Evolutionary conservation across 2,888 invertebrate species (phyloP).

Genomic region (Gastrophysa polygoni): DNA sequence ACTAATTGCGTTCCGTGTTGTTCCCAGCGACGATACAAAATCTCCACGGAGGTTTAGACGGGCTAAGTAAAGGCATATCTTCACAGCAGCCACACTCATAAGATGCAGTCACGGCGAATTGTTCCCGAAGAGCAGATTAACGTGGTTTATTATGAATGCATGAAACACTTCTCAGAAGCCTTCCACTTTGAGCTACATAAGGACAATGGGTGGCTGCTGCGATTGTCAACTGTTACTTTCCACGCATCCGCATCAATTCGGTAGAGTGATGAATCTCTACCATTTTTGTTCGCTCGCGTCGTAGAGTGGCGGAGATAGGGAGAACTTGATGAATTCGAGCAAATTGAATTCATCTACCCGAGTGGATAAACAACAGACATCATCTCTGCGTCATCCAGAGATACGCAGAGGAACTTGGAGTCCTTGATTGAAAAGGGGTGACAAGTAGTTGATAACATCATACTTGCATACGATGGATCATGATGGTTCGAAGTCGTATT

Average conservation of each 20-base stretch:
- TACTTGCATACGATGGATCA: too few species aligned
- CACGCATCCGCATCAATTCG: neutral
- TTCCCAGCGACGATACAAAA: slow-evolving; percentile 17
- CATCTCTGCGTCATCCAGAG: too few species aligned
- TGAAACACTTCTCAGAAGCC: slow-evolving; percentile 27
- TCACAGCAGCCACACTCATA: slow-evolving; percentile 20
- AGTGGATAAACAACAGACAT: too few species aligned
- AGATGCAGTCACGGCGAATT: slow-evolving; percentile 28
- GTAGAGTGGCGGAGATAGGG: neutral
- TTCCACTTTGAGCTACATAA: slow-evolving; percentile 15
- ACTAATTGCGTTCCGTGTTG: slow-evolving; percentile 33
- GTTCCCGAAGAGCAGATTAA: slow-evolving; percentile 38
- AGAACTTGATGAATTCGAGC: neutral
- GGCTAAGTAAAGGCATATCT: slow-evolving; percentile 17
- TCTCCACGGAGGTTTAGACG: slow-evolving; percentile 15
- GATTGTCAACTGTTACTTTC: slow-evolving; percentile 10
- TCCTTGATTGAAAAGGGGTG: too few species aligned
- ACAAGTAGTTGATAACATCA: too few species aligned
- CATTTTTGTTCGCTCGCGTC: neutral
- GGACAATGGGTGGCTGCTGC: slow-evolving; percentile 6
- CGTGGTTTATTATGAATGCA: slow-evolving; percentile 39
- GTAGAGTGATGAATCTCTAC: neutral
- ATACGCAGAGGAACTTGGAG: too few species aligned
- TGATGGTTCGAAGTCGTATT: too few species aligned
- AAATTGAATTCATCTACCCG: neutral